These are phyloP conservation scores for Gobio occitaniae DNA, from an alignment of 2,797 vertebrate species.

Conservation along the genomic window DNA sequence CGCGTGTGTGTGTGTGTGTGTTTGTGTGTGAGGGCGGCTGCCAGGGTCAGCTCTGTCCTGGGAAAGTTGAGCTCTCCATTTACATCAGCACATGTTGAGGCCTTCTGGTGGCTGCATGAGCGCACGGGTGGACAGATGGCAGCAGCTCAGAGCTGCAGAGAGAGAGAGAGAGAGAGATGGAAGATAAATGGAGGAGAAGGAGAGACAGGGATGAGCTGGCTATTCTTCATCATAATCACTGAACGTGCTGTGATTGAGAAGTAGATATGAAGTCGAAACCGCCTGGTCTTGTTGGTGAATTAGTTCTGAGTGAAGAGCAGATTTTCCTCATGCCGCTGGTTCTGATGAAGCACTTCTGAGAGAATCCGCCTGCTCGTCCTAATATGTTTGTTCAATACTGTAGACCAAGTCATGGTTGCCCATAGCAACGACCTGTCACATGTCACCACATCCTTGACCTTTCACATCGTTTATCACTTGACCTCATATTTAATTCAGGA, in stretches of 20 bases:
- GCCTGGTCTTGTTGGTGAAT: conserved; percentile 43
- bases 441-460: conserved; percentile 17
- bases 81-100: conserved; percentile 83
- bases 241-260: conserved; percentile 69
- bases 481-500: conserved; percentile 52
- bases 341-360: background rate
- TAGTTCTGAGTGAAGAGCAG: background rate
- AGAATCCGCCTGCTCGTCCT: background rate
- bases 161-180: background rate
- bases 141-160: conserved; percentile 79
- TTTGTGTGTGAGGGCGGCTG: conserved; percentile 70
- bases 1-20: conserved; percentile 53
- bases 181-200: conserved; percentile 41
- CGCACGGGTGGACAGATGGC: conserved; percentile 80
- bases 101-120: conserved; percentile 83
- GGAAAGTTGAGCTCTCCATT: conserved; percentile 83
- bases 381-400: too few species aligned
- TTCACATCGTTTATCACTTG: conserved; percentile 53
- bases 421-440: conserved; percentile 22
- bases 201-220: conserved; percentile 10
- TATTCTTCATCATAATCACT: conserved; percentile 66
- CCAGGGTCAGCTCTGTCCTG: conserved; percentile 82
- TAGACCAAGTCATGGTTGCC: conserved; percentile 33
- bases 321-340: background rate
- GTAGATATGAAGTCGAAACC: conserved; percentile 56